Conservation (phyloP, 2,113 vertebrate genomes). For the Apodemus sylvaticus region DNA sequence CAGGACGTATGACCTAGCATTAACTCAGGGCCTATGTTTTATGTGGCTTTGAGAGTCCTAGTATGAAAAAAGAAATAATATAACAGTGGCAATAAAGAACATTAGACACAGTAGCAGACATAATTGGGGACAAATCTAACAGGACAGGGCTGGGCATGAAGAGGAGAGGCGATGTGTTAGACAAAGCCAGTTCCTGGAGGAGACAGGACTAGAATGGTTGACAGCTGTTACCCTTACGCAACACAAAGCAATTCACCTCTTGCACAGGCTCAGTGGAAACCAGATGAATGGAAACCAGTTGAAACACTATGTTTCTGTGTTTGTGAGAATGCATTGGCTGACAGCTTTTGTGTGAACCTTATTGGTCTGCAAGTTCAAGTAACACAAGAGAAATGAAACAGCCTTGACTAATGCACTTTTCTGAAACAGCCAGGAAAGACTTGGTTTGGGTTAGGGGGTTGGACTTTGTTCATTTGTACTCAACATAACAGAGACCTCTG, state of each 20-base stretch:
- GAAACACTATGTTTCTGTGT: neutral
- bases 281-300: neutral
- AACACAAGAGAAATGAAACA: neutral
- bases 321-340: constrained; percentile 10
- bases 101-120: neutral
- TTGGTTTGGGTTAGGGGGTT: neutral
- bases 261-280: neutral
- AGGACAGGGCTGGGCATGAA: neutral
- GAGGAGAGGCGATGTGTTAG: neutral
- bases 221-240: neutral
- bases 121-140: neutral
- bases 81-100: neutral
- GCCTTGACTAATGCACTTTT: neutral
- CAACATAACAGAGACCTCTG: constrained; percentile 2
- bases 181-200: neutral
- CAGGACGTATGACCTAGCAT: neutral
- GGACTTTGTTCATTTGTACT: neutral
- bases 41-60: neutral
- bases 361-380: neutral
- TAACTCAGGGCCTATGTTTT: neutral
- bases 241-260: neutral
- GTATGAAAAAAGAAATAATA: neutral
- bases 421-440: constrained; percentile 5
- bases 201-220: neutral
- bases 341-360: neutral